Conservation (phyloP, 2,113 vertebrate species). For the Scortum barcoo region DNA sequence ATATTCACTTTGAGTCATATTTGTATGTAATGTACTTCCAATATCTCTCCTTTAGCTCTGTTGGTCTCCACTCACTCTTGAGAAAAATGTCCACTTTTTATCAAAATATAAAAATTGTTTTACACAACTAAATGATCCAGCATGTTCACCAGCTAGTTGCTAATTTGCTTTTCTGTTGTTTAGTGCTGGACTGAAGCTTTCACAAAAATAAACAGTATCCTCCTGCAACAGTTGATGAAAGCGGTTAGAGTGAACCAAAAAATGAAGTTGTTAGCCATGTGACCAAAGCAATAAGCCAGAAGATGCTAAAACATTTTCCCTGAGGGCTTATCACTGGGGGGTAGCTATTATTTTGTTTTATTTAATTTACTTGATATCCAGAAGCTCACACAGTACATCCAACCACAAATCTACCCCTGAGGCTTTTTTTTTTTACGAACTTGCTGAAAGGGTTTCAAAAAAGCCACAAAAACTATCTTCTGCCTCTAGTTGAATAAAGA, state of each 20-base stretch:
- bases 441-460: background rate
- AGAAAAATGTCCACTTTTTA: no score
- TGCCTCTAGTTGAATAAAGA: background rate
- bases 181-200: no score
- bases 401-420: background rate
- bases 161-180: background rate
- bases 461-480: background rate
- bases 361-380: background rate
- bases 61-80: background rate
- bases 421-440: background rate
- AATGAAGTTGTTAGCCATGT: no score
- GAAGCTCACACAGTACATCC: background rate
- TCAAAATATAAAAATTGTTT: no score
- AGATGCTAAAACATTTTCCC: no score
- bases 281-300: no score
- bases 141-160: background rate
- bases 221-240: no score
- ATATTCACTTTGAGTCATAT: background rate
- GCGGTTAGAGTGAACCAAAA: no score
- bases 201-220: no score
- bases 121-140: no score
- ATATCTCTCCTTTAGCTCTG: background rate
- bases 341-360: background rate
- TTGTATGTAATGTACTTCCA: background rate
- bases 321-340: background rate